phyloP scores from a whole-genome alignment of 2,797 vertebrate genomes.

The Sebastes wilsoni region DNA sequence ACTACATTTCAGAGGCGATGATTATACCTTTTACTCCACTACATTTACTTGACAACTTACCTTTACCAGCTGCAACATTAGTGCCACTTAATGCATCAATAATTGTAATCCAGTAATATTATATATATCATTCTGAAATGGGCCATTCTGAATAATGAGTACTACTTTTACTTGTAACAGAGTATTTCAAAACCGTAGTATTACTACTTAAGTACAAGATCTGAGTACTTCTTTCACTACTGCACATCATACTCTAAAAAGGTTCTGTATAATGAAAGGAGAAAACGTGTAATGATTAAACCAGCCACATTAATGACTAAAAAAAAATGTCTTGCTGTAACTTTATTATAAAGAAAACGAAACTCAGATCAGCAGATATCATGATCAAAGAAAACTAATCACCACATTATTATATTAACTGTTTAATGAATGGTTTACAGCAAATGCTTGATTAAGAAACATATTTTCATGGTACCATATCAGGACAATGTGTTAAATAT shows the following conservation, averaged over 20 bases:
- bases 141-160: background rate
- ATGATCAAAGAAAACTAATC: background rate
- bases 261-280: background rate
- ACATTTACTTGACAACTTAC: too few relatives aligned
- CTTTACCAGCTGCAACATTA: background rate
- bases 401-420: background rate
- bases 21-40: fast-evolving
- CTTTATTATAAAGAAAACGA: background rate
- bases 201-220: background rate
- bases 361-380: background rate
- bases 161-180: background rate
- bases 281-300: background rate
- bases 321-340: background rate
- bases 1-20: too few relatives aligned
- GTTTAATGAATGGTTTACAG: constrained; percentile 66
- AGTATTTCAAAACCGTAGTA: background rate
- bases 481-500: constrained; percentile 24
- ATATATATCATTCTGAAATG: too few relatives aligned
- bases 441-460: constrained; percentile 16
- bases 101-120: too few relatives aligned
- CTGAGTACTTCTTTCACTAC: background rate
- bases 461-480: constrained; percentile 27
- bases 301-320: fast-evolving
- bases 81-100: background rate
- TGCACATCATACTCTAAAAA: background rate